These are phyloP conservation scores for Prochilodus magdalenae DNA, from an alignment of 2,113 vertebrate species.

Conservation along the genomic window DNA sequence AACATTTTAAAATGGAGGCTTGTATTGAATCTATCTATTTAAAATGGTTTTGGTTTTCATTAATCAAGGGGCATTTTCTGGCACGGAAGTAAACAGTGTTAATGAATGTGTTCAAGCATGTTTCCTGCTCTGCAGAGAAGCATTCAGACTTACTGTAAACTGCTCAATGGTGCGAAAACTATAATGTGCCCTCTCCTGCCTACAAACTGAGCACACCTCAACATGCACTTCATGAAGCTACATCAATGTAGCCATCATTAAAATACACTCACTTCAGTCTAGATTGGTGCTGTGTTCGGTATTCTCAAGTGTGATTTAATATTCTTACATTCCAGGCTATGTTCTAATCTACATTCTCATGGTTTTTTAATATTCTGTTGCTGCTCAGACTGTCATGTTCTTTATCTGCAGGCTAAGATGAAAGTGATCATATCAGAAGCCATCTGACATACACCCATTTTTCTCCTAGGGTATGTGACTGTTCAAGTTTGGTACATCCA, in stretches of 20 bases:
- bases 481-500: slow-evolving; percentile 16
- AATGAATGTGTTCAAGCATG: not conserved
- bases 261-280: not conserved
- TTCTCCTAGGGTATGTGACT: slow-evolving; percentile 4
- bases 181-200: too few species aligned
- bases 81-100: not conserved
- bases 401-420: slow-evolving; percentile 14
- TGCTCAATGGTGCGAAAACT: not conserved
- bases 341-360: not conserved
- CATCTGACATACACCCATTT: slow-evolving; percentile 11
- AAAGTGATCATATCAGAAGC: not conserved
- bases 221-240: not conserved
- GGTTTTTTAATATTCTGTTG: not conserved
- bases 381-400: not conserved
- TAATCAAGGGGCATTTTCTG: not conserved
- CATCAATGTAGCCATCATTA: not conserved
- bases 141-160: not conserved
- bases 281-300: too few species aligned
- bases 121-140: not conserved
- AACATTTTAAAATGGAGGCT: not conserved
- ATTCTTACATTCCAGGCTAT: not conserved
- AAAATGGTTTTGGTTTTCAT: not conserved
- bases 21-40: not conserved
- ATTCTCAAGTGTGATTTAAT: too few species aligned
- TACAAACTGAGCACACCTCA: too few species aligned